These are phyloP conservation scores for Eurypyga helias DNA, from an alignment of 2,113 vertebrate genomes.

Conservation along the genomic window DNA sequence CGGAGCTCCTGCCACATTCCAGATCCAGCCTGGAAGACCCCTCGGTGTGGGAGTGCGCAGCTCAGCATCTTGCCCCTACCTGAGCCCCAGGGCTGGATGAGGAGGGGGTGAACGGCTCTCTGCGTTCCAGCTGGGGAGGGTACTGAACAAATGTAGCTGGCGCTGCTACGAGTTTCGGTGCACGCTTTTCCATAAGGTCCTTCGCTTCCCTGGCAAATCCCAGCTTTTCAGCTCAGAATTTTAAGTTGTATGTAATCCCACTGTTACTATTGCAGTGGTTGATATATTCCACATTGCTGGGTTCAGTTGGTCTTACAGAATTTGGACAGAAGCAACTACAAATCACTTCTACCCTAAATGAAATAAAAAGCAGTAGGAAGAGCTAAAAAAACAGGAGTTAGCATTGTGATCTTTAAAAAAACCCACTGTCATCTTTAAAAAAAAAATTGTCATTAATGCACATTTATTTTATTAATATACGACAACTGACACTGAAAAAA, in stretches of 20 bases:
- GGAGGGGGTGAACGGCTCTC: neutral
- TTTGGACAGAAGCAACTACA: neutral
- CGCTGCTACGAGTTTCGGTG: neutral
- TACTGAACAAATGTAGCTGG: neutral
- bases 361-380: neutral
- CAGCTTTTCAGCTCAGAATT: neutral
- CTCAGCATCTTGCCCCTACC: neutral
- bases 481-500: neutral
- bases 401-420: neutral
- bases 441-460: neutral
- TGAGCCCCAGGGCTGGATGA: neutral
- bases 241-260: neutral
- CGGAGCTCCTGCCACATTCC: neutral
- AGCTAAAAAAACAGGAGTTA: neutral
- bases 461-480: neutral
- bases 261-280: neutral
- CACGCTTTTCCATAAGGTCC: neutral
- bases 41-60: neutral
- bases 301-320: neutral
- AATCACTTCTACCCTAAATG: neutral
- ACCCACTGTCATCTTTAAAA: neutral
- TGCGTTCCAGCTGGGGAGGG: neutral
- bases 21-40: neutral
- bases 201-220: neutral
- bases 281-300: neutral